A percentile compares a stretch with the other conserved stretches of the same genome.
Conservation (phyloP, 2,888 invertebrate genomes). For the Xylota sylvarum region DNA sequence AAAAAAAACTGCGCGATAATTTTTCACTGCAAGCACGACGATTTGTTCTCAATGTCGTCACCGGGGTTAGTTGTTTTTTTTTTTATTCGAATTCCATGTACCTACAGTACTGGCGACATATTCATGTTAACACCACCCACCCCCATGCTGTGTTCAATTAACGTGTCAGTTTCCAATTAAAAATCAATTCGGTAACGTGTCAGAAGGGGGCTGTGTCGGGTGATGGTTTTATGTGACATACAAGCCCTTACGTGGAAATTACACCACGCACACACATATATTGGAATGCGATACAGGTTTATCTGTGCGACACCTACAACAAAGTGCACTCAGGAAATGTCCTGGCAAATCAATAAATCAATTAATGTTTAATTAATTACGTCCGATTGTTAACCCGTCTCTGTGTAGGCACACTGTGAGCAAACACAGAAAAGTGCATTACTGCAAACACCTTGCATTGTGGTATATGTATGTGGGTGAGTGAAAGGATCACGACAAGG, state of each 20-base stretch:
- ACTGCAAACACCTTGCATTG: not conserved
- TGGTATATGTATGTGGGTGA: no score
- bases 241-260: not conserved
- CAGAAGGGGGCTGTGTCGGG: slow-evolving; percentile 1
- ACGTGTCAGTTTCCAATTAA: slow-evolving; percentile 30
- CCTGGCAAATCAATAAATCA: slow-evolving; percentile 42
- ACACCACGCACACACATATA: not conserved
- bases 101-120: not conserved
- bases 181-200: slow-evolving; percentile 33
- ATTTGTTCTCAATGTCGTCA: slow-evolving; percentile 35
- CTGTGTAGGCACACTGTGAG: no score
- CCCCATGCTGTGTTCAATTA: not conserved
- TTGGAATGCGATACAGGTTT: not conserved
- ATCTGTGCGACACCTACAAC: not conserved
- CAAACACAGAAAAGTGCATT: slow-evolving; percentile 46
- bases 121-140: slow-evolving; percentile 5
- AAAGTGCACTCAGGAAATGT: slow-evolving; percentile 2
- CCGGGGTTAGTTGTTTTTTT: not conserved
- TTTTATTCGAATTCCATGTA: not conserved
- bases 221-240: slow-evolving; percentile 11
- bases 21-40: slow-evolving; percentile 17
- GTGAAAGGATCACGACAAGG: not conserved
- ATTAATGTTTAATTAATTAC: slow-evolving; percentile 40
- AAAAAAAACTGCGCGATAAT: not conserved
- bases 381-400: slow-evolving; percentile 21